Percentiles rank a stretch among this genome's conserved stretches.
These are phyloP conservation scores for Helicoverpa armigera DNA, from an alignment of 1,140 invertebrate genomes.

Conservation along the genomic window DNA sequence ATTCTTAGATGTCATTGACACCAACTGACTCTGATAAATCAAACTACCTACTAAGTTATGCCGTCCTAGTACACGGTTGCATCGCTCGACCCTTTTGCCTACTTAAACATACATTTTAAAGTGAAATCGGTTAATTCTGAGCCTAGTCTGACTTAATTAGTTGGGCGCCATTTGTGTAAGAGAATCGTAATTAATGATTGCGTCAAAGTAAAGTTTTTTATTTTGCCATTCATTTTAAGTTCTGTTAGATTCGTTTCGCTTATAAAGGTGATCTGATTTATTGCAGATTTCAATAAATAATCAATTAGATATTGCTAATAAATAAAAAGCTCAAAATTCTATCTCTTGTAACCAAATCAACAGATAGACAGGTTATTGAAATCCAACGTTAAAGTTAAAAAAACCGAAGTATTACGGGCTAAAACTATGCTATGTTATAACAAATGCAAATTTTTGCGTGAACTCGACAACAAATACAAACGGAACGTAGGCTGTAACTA, in stretches of 20 bases:
- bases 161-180: not conserved
- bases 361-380: too few species aligned
- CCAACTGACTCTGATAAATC: constrained; percentile 32
- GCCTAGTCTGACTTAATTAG: not conserved
- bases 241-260: not conserved
- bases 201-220: constrained; percentile 14
- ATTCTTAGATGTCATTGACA: constrained; percentile 49
- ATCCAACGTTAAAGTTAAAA: too few species aligned
- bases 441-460: not conserved
- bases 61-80: constrained; percentile 9
- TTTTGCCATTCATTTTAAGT: not conserved
- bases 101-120: constrained; percentile 14
- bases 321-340: too few species aligned
- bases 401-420: too few species aligned
- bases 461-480: too few species aligned
- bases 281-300: too few species aligned
- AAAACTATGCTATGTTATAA: too few species aligned
- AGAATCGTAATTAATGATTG: constrained; percentile 27
- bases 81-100: constrained; percentile 31
- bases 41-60: constrained; percentile 15
- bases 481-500: too few species aligned
- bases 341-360: too few species aligned
- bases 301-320: too few species aligned
- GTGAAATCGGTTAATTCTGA: constrained; percentile 16
- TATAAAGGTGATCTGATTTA: too few species aligned